Percentiles rank a stretch among this genome's conserved stretches.
Evolutionary conservation across 2,888 invertebrate species (phyloP).

Genomic region (Cephus pygmeus): DNA sequence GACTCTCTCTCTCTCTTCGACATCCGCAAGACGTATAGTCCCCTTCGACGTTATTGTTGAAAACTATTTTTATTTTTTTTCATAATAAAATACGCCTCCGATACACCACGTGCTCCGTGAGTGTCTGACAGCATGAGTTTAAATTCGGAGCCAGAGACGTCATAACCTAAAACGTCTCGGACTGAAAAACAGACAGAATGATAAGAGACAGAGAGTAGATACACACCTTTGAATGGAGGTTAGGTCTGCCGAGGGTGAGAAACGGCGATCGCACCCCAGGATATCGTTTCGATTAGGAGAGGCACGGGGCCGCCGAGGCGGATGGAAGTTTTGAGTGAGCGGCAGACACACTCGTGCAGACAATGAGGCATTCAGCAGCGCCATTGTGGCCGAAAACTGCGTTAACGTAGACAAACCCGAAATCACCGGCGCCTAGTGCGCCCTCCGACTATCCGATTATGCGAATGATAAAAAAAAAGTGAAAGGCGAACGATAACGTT

Average conservation of each 20-base stretch:
- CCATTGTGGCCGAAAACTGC: conserved; percentile 57
- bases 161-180: background rate
- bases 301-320: conserved; percentile 30
- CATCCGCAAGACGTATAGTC: background rate
- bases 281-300: conserved; percentile 51
- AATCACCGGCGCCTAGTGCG: conserved; percentile 57
- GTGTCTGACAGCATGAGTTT: background rate
- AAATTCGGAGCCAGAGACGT: background rate
- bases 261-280: conserved; percentile 12
- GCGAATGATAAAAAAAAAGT: conserved; percentile 51
- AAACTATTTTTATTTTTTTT: background rate
- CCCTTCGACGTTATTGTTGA: background rate
- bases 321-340: conserved; percentile 59
- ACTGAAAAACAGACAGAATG: background rate
- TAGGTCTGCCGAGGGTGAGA: background rate
- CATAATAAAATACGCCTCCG: background rate
- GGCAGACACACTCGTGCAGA: conserved; percentile 46
- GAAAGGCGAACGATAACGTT: background rate
- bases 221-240: background rate
- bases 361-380: conserved; percentile 59
- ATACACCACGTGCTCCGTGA: background rate
- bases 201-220: background rate
- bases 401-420: conserved; percentile 64
- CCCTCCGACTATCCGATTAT: conserved; percentile 58
- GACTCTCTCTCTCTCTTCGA: conserved; percentile 55